Conservation (phyloP, 2,113 vertebrate species). For the Ptychochromis oligacanthus region DNA sequence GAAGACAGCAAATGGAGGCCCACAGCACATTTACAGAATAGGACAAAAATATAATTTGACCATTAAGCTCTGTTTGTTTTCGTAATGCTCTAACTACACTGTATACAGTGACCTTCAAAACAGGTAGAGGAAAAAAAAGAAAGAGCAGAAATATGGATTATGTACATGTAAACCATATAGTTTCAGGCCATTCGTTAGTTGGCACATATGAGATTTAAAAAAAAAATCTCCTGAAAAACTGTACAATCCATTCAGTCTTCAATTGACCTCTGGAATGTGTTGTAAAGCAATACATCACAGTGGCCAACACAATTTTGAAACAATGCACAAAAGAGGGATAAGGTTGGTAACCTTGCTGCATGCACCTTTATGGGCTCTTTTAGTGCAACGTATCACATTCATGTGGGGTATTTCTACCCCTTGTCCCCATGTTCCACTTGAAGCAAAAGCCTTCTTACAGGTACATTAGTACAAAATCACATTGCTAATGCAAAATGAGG, state of each 20-base stretch:
- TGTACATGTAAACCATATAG: slow-evolving; percentile 71
- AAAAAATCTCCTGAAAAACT: slow-evolving; percentile 46
- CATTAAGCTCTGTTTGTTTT: slow-evolving; percentile 33
- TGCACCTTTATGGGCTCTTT: background rate
- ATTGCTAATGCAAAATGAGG: background rate
- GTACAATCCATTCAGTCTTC: slow-evolving; percentile 61
- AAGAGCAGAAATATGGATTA: slow-evolving; percentile 29
- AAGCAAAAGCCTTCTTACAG: background rate
- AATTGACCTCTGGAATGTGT: slow-evolving; percentile 16
- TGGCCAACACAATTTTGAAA: background rate
- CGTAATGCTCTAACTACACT: slow-evolving; percentile 34
- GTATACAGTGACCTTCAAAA: slow-evolving; percentile 34
- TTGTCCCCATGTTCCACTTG: background rate
- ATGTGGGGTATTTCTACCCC: background rate
- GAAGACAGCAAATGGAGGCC: slow-evolving; percentile 10
- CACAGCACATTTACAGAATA: slow-evolving; percentile 44
- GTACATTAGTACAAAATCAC: background rate
- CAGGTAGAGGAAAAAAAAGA: slow-evolving; percentile 30
- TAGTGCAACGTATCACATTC: slow-evolving; percentile 40
- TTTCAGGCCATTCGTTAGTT: slow-evolving; percentile 75
- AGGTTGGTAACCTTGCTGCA: background rate
- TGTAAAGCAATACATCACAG: slow-evolving; percentile 1
- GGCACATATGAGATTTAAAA: slow-evolving; percentile 80
- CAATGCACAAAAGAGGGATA: background rate
- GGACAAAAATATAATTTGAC: slow-evolving; percentile 32